These are phyloP conservation scores for Drosophila repletoides DNA, from an alignment of 1,140 invertebrate genomes.

Conservation along the genomic window DNA sequence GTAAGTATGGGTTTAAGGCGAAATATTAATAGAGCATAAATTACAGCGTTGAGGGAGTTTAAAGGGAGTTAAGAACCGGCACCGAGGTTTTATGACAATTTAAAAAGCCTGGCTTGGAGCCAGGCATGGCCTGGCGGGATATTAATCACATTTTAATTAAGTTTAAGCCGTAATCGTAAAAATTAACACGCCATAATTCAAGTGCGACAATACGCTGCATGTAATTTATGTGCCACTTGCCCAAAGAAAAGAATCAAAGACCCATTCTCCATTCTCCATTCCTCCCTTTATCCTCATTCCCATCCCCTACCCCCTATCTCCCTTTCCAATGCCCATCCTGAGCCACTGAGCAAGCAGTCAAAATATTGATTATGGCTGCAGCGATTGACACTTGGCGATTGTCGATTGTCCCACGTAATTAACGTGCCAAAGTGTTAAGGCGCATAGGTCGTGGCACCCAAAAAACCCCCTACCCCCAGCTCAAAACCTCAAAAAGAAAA, in stretches of 20 bases:
- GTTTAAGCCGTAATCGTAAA: constrained; percentile 80
- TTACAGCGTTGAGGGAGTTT: constrained; percentile 38
- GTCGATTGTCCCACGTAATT: constrained; percentile 73
- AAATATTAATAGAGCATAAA: constrained; percentile 81
- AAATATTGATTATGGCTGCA: constrained; percentile 74
- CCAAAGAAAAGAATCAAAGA: constrained; percentile 8
- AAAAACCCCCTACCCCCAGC: neutral
- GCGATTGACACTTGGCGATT: constrained; percentile 61
- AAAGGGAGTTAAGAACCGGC: neutral
- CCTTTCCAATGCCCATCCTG: neutral
- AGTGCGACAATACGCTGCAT: constrained; percentile 77
- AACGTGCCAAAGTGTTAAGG: constrained; percentile 79
- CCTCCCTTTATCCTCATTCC: neutral
- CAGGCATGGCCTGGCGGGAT: constrained; percentile 49
- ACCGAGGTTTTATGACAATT: constrained; percentile 62
- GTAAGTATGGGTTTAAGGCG: constrained; percentile 50
- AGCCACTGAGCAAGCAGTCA: constrained; percentile 40
- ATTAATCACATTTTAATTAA: constrained; percentile 81
- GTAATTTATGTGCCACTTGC: constrained; percentile 65
- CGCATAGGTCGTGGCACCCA: constrained; percentile 47
- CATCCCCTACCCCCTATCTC: too few relatives aligned
- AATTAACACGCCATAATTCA: constrained; percentile 80
- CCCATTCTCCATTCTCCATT: neutral
- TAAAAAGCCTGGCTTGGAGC: constrained; percentile 47
- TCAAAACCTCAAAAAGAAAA: too few relatives aligned